A percentile compares a stretch with the other conserved stretches of the same genome.
phyloP scores from a whole-genome alignment of 2,113 vertebrate genomes.

The Trogon surrucura region DNA sequence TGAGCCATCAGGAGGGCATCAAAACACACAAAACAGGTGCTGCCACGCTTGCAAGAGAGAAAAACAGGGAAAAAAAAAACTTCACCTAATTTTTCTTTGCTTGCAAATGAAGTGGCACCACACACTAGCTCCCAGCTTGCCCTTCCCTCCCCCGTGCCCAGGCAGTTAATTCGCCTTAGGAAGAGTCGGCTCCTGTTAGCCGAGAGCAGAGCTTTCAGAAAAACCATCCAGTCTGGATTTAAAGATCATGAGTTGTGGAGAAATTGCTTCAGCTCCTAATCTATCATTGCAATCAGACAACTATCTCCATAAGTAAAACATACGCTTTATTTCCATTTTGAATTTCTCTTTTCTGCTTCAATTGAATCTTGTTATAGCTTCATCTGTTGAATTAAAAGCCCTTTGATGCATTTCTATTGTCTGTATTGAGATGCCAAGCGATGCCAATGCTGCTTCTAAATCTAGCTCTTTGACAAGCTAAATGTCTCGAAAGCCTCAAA shows the following conservation, averaged over 20 bases:
- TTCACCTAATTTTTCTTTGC: background rate
- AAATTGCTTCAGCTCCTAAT: background rate
- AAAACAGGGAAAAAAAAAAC: background rate
- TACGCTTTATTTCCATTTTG: constrained; percentile 4
- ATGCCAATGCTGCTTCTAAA: constrained; percentile 32
- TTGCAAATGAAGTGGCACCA: background rate
- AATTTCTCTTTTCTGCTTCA: background rate
- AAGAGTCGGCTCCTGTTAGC: background rate
- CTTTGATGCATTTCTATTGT: constrained; percentile 8
- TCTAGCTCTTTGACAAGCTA: constrained; percentile 37
- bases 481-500: constrained; percentile 8
- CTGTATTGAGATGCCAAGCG: background rate
- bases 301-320: background rate
- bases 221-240: background rate
- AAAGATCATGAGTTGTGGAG: background rate
- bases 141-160: background rate
- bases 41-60: background rate
- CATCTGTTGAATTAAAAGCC: constrained; percentile 53
- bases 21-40: background rate
- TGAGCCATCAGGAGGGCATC: background rate
- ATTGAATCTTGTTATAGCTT: background rate
- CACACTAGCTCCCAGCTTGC: background rate
- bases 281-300: background rate
- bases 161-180: background rate
- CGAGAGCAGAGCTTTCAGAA: background rate